Evolutionary conservation across 2,797 vertebrate genomes (phyloP).

Genomic region (Leptoclinus maculatus): DNA sequence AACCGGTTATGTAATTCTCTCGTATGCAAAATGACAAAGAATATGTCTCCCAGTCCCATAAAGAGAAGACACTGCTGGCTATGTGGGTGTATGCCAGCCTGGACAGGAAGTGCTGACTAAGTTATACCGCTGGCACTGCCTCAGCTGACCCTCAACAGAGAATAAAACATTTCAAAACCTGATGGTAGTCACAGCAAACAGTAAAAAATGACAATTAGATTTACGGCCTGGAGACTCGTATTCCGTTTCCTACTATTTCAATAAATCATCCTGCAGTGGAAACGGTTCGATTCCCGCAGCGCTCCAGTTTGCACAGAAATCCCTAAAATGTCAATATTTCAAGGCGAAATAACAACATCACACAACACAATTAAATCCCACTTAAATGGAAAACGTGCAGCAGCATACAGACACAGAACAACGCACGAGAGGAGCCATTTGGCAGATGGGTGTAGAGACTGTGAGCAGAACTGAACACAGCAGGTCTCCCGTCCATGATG

Average conservation of each 20-base stretch:
- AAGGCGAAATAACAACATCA: not conserved
- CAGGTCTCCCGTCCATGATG: conserved; percentile 69
- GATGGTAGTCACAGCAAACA: conserved; percentile 47
- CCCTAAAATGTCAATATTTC: conserved; percentile 9
- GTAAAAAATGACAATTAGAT: conserved; percentile 9
- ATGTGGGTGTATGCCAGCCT: conserved; percentile 5
- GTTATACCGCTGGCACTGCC: conserved; percentile 38
- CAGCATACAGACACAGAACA: conserved; percentile 42
- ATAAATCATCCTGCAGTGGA: conserved; percentile 22
- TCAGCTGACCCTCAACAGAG: conserved; percentile 41
- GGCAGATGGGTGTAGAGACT: conserved; percentile 63
- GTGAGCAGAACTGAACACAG: conserved; percentile 68
- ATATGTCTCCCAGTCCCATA: not conserved
- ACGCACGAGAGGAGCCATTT: conserved; percentile 62
- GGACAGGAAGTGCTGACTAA: conserved; percentile 39
- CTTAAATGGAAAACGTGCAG: conserved; percentile 33
- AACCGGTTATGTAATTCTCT: not conserved
- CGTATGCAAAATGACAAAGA: not conserved
- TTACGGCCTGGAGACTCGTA: conserved; percentile 25
- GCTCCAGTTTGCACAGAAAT: conserved; percentile 9
- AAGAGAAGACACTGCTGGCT: not conserved
- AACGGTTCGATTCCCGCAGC: conserved; percentile 13
- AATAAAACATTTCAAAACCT: conserved; percentile 29
- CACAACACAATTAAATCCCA: conserved; percentile 34
- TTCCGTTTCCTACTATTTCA: conserved; percentile 37